Percentiles rank a stretch among this genome's conserved stretches.
Evolutionary conservation across 1,140 invertebrate species (phyloP).

Genomic region (Drosophila repletoides): DNA sequence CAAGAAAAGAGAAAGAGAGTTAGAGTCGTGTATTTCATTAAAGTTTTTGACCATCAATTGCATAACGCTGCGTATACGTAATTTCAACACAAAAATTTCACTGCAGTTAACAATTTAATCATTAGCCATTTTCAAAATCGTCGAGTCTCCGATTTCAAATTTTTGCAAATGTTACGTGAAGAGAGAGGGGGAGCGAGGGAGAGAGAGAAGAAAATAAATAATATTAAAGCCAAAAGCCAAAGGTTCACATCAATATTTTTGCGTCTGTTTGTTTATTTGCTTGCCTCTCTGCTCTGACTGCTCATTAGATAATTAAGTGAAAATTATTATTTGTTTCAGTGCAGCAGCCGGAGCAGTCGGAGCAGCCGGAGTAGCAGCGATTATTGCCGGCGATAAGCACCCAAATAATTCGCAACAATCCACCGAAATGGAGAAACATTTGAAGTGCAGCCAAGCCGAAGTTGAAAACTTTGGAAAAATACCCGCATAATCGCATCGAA

Average conservation of each 20-base stretch:
- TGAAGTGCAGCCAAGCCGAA: slow-evolving; percentile 64
- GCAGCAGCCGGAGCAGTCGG: too few relatives aligned
- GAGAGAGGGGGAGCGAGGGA: not conserved
- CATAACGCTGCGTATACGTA: slow-evolving; percentile 45
- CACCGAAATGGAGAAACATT: slow-evolving; percentile 46
- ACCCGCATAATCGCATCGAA: slow-evolving; percentile 16
- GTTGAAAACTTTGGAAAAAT: slow-evolving; percentile 24
- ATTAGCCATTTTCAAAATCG: slow-evolving; percentile 62
- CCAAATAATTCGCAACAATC: slow-evolving; percentile 27
- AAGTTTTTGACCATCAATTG: slow-evolving; percentile 11
- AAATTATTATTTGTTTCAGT: slow-evolving; percentile 56
- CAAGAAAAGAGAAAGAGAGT: not conserved
- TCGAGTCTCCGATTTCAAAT: slow-evolving; percentile 54
- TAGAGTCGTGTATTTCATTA: slow-evolving; percentile 13
- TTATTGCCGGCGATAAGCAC: slow-evolving; percentile 30
- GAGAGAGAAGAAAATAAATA: not conserved
- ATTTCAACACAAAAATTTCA: slow-evolving; percentile 23
- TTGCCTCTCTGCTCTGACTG: slow-evolving; percentile 15
- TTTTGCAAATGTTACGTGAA: slow-evolving; percentile 62
- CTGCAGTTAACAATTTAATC: slow-evolving; percentile 59
- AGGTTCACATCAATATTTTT: slow-evolving; percentile 11
- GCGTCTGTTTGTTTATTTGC: slow-evolving; percentile 23
- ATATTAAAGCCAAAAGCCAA: not conserved
- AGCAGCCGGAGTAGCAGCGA: too few relatives aligned
- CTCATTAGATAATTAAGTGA: slow-evolving; percentile 78